phyloP scores from a whole-genome alignment of 2,113 vertebrate genomes.

The Lophius piscatorius region DNA sequence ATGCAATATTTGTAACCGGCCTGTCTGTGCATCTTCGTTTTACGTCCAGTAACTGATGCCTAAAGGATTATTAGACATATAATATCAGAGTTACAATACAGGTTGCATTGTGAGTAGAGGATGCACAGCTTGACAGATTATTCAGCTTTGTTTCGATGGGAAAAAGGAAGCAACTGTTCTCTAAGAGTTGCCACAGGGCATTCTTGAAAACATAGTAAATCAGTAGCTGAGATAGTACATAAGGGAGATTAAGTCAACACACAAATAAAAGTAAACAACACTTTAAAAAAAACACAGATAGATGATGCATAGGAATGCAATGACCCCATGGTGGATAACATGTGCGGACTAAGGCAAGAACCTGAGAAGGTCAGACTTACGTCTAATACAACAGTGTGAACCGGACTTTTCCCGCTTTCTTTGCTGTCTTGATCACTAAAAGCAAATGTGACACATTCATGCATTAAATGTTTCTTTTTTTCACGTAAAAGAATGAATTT shows the following conservation, averaged over 20 bases:
- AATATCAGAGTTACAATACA: constrained; percentile 35
- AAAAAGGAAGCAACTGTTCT: constrained; percentile 50
- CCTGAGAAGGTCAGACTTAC: no score
- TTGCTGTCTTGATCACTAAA: not conserved
- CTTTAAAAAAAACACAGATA: constrained; percentile 9
- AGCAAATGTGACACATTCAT: no score
- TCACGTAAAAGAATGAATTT: no score
- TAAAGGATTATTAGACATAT: constrained; percentile 9
- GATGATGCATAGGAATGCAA: no score
- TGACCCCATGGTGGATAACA: constrained; percentile 9
- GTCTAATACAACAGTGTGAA: no score
- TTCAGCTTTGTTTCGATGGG: constrained; percentile 34
- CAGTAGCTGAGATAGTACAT: constrained; percentile 9
- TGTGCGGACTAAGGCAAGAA: no score
- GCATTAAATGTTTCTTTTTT: no score
- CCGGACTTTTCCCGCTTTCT: not conserved
- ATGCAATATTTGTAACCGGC: no score
- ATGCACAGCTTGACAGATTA: constrained; percentile 43
- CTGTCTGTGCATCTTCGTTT: not conserved
- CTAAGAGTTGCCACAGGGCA: constrained; percentile 37
- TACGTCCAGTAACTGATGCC: not conserved
- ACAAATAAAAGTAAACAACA: constrained; percentile 23
- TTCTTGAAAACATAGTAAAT: constrained; percentile 41
- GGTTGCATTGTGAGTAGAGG: constrained; percentile 29
- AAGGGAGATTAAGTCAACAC: constrained; percentile 8